Conservation (phyloP, 2,113 vertebrate genomes). For the Cyanoramphus novaezelandiae region DNA sequence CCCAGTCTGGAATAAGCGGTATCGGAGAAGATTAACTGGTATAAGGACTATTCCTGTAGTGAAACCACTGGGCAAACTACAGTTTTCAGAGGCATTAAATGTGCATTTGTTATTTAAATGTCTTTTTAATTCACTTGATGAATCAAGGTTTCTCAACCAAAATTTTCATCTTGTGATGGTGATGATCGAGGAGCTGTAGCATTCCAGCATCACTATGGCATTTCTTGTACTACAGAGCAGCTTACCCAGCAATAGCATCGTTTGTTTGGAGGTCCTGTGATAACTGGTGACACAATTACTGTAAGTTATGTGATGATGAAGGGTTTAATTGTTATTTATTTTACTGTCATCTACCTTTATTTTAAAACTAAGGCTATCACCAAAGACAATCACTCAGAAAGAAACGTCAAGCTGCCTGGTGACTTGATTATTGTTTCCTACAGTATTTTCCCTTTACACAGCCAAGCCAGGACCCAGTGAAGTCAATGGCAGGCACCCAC, state of each 20-base stretch:
- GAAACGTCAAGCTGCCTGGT: background rate
- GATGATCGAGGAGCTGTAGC: accelerated
- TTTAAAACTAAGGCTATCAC: background rate
- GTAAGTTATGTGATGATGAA: background rate
- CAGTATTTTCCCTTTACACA: background rate
- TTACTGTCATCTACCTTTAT: background rate
- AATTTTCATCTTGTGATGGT: background rate
- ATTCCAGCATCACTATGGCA: background rate
- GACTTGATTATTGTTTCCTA: background rate
- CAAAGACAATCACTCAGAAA: background rate
- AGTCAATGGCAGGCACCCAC: background rate
- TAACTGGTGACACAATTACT: background rate
- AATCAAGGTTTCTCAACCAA: background rate
- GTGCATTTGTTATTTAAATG: background rate
- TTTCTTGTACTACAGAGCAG: background rate
- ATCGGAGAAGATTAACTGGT: background rate
- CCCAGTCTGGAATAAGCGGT: accelerated
- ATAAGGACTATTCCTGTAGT: background rate
- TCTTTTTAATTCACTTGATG: background rate
- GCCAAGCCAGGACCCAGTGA: background rate
- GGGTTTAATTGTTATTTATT: background rate
- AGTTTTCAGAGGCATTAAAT: background rate
- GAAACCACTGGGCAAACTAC: background rate
- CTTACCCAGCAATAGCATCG: background rate
- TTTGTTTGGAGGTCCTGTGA: background rate